A percentile compares a stretch with the other conserved stretches of the same genome.
phyloP scores from a whole-genome alignment of 1,140 invertebrate genomes.

The Drosophila dunni region DNA sequence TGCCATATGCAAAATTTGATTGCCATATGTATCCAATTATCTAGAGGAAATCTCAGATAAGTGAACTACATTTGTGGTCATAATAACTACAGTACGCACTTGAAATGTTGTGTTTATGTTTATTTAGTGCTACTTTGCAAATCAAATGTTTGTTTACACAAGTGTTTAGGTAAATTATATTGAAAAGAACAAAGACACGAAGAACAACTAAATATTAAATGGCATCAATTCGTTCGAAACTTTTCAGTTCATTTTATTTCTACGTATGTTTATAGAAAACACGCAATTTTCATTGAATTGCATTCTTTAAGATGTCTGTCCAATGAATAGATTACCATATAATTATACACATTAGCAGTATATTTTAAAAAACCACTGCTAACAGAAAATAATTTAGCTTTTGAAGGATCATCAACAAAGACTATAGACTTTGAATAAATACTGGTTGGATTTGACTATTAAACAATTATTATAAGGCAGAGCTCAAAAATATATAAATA shows the following conservation, averaged over 20 bases:
- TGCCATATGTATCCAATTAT: not conserved
- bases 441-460: no score
- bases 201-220: not conserved
- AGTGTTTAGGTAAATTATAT: not conserved
- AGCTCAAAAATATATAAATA: no score
- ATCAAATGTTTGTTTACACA: not conserved
- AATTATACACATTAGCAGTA: no score
- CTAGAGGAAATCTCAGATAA: not conserved
- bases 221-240: not conserved
- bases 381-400: no score
- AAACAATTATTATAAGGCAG: no score
- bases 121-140: not conserved
- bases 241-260: not conserved
- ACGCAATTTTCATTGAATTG: no score
- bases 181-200: not conserved
- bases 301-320: no score
- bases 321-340: no score
- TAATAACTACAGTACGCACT: conserved; percentile 4
- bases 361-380: no score
- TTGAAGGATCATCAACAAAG: no score
- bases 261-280: not conserved
- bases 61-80: not conserved
- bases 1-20: not conserved
- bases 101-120: conserved; percentile 7
- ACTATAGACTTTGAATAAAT: no score